Percentiles rank a stretch among this genome's conserved stretches.
These are phyloP conservation scores for Lepidurus packardi DNA, from an alignment of 1,140 invertebrate genomes.

Conservation along the genomic window DNA sequence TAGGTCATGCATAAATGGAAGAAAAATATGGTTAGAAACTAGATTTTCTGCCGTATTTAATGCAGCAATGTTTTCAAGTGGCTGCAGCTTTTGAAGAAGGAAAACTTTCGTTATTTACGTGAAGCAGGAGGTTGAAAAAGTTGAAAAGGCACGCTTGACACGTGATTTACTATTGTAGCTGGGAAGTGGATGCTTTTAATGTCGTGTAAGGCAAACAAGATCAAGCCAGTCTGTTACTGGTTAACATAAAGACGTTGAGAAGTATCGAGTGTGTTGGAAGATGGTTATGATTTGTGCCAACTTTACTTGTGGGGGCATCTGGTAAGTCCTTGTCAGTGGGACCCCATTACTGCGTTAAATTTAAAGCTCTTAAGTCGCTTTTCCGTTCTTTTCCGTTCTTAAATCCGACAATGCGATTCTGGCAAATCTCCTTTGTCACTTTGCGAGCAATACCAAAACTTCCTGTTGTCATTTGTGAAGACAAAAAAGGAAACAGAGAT, in stretches of 20 bases:
- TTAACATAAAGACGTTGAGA: not conserved
- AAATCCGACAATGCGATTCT: constrained; percentile 8
- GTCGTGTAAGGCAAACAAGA: not conserved
- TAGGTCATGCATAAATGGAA: not conserved
- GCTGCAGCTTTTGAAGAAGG: too few species aligned
- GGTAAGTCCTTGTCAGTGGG: not conserved
- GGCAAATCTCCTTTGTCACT: constrained; percentile 14
- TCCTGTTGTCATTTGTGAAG: not conserved
- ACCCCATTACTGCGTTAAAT: constrained; percentile 1
- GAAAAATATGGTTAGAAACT: not conserved
- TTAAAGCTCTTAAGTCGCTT: not conserved
- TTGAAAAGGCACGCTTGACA: not conserved
- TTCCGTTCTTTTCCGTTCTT: not conserved
- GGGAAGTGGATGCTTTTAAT: too few species aligned
- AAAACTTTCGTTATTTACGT: too few species aligned
- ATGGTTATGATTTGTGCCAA: not conserved
- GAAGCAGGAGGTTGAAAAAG: not conserved
- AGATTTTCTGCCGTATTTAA: not conserved
- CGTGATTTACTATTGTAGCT: not conserved
- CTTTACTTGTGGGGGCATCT: not conserved
- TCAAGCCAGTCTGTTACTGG: not conserved
- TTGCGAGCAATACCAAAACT: not conserved
- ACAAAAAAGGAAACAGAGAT: not conserved
- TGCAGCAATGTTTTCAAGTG: not conserved
- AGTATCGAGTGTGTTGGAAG: too few species aligned